Percentiles rank a stretch among this genome's conserved stretches.
phyloP scores from a whole-genome alignment of 2,888 invertebrate genomes.

The Rotaria macrura region DNA sequence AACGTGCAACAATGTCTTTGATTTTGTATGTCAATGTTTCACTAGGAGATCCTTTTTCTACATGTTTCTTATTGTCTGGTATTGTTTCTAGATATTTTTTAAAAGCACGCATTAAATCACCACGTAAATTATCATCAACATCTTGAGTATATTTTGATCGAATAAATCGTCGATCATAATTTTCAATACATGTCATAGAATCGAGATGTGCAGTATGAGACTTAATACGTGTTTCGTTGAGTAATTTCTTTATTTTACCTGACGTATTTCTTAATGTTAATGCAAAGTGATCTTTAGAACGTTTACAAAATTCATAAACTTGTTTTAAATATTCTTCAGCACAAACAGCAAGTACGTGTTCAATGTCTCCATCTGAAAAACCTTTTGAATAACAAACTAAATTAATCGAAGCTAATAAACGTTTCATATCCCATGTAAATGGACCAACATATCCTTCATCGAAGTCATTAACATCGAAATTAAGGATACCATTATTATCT shows the following conservation, averaged over 20 bases:
- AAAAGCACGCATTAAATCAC: background rate
- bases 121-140: background rate
- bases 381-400: background rate
- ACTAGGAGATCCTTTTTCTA: background rate
- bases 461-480: background rate
- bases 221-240: background rate
- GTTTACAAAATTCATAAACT: constrained; percentile 2
- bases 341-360: background rate
- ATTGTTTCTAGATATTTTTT: background rate
- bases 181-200: background rate
- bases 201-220: background rate
- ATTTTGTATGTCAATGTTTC: background rate
- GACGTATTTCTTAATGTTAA: constrained; percentile 9
- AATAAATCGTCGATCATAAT: constrained; percentile 16
- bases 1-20: constrained; percentile 7
- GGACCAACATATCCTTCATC: constrained; percentile 17
- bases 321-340: constrained; percentile 20
- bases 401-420: background rate
- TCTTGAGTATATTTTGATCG: background rate
- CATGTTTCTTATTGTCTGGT: background rate
- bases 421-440: background rate
- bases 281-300: background rate
- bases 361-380: background rate
- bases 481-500: background rate
- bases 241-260: background rate